These are phyloP conservation scores for Belonocnema kinseyi DNA, from an alignment of 1,140 invertebrate genomes.

Conservation along the genomic window DNA sequence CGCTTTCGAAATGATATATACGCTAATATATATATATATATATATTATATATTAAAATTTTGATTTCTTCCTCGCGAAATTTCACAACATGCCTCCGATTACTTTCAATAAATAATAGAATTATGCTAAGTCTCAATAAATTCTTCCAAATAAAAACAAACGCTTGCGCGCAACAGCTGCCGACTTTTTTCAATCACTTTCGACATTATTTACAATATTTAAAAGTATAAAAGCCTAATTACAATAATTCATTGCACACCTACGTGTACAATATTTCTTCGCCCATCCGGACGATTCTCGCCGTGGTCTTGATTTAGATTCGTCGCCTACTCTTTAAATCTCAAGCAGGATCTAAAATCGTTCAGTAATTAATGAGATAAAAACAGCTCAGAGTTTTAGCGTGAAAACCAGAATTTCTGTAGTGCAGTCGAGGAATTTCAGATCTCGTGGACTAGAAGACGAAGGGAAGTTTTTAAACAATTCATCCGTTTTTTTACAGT, in stretches of 20 bases:
- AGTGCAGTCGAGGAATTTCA: no score
- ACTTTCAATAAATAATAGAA: constrained; percentile 28
- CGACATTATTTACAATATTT: constrained; percentile 15
- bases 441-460: no score
- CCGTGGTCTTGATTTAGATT: constrained; percentile 1
- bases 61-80: constrained; percentile 40
- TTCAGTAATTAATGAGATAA: no score
- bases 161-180: constrained; percentile 16
- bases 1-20: constrained; percentile 33
- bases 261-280: constrained; percentile 3
- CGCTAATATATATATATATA: constrained; percentile 38
- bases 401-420: no score
- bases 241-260: neutral
- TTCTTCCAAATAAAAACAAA: constrained; percentile 30
- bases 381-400: no score
- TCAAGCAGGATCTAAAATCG: no score
- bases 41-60: constrained; percentile 60
- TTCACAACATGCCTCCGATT: constrained; percentile 22
- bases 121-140: constrained; percentile 29
- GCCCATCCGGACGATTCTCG: constrained; percentile 2
- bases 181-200: constrained; percentile 27
- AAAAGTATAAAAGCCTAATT: constrained; percentile 20
- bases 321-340: neutral
- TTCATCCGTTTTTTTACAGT: neutral
- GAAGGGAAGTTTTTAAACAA: no score